phyloP scores from a whole-genome alignment of 2,113 vertebrate species.

The Andinoacara biseriatus region DNA sequence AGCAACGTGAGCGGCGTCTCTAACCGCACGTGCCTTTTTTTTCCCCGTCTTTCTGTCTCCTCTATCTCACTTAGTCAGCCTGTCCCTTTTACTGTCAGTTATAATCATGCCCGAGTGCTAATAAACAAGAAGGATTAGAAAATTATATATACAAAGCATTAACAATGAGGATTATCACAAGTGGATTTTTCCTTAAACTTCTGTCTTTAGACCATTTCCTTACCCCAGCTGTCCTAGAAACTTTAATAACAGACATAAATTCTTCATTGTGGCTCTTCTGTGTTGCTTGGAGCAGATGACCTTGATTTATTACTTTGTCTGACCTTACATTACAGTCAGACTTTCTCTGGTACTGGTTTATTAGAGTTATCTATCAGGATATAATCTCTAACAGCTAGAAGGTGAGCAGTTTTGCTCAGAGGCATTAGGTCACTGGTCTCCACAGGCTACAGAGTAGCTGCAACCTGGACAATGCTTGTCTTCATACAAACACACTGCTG shows the following conservation, averaged over 20 bases:
- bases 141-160: accelerated
- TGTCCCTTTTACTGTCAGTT: not conserved
- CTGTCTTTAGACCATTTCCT: not conserved
- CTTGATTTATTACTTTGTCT: conserved; percentile 9
- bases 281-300: conserved; percentile 13
- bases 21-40: not conserved
- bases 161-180: not conserved
- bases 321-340: not conserved
- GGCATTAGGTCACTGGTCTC: conserved; percentile 19
- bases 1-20: conserved; percentile 4
- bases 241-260: conserved; percentile 29
- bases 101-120: not conserved
- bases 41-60: not conserved
- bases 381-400: not conserved
- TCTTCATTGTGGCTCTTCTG: conserved; percentile 22
- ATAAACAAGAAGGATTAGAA: not conserved
- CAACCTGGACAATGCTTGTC: conserved; percentile 1
- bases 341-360: not conserved
- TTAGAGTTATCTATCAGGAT: conserved; percentile 5
- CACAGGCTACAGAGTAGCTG: not conserved
- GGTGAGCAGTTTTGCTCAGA: conserved; percentile 20
- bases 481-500: not conserved
- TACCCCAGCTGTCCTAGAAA: not conserved
- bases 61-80: not conserved
- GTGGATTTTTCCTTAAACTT: not conserved